Evolutionary conservation across 2,888 invertebrate species (phyloP).

Genomic region (Ornithoptera priamus): DNA sequence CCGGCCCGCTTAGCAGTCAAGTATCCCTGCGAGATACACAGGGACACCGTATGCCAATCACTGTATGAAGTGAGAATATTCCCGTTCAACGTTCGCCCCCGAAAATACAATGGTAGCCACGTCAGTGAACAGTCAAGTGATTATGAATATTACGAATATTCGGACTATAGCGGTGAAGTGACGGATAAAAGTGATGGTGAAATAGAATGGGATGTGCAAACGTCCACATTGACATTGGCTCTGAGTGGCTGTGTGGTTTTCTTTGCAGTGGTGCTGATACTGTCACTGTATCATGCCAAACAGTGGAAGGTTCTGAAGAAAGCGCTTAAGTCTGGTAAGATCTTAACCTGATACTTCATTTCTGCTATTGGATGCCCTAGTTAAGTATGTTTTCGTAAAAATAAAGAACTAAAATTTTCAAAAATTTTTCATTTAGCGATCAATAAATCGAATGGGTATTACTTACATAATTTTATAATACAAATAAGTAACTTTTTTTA

Average conservation of each 20-base stretch:
- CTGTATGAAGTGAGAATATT: conserved; percentile 83
- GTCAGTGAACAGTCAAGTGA: conserved; percentile 58
- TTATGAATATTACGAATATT: conserved; percentile 68
- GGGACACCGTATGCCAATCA: conserved; percentile 87
- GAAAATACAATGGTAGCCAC: conserved; percentile 49
- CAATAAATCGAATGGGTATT: too few relatives aligned
- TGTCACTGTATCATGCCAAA: conserved; percentile 87
- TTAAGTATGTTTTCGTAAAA: too few relatives aligned
- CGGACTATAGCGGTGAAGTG: conserved; percentile 71
- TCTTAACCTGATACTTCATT: conserved; percentile 12
- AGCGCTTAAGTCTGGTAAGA: conserved; percentile 87
- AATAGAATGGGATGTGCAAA: conserved; percentile 86
- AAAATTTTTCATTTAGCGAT: too few relatives aligned
- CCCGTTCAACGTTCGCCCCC: conserved; percentile 70
- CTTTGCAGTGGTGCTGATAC: conserved; percentile 87
- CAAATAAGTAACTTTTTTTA: too few relatives aligned
- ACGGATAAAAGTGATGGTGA: conserved; percentile 54
- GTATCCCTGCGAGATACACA: conserved; percentile 86
- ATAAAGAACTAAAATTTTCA: too few relatives aligned
- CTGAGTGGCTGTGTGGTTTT: conserved; percentile 88
- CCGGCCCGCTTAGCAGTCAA: conserved; percentile 81
- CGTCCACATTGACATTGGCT: conserved; percentile 85
- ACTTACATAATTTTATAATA: too few relatives aligned
- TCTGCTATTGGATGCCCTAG: background rate
- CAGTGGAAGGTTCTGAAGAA: conserved; percentile 90